phyloP scores from a whole-genome alignment of 2,888 invertebrate genomes.

The Eupithecia centaureata region DNA sequence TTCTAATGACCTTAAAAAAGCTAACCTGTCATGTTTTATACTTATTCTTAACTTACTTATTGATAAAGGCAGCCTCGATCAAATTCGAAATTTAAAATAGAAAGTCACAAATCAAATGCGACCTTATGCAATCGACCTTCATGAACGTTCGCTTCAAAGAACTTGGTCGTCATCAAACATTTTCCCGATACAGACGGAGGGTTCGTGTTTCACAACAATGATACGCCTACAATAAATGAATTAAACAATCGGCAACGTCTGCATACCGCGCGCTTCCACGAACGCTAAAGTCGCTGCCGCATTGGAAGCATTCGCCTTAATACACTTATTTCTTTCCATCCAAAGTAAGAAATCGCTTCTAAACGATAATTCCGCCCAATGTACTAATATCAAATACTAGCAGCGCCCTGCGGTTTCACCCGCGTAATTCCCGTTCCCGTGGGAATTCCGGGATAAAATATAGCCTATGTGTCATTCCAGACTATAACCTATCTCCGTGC shows the following conservation, averaged over 20 bases:
- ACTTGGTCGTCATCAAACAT: constrained; percentile 31
- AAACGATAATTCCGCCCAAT: too few relatives aligned
- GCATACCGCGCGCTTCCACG: constrained; percentile 45
- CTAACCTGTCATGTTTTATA: not conserved
- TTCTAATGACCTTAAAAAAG: not conserved
- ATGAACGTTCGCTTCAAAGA: constrained; percentile 7
- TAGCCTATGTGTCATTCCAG: too few relatives aligned
- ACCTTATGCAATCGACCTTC: constrained; percentile 16
- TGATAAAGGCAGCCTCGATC: not conserved
- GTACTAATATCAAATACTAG: too few relatives aligned
- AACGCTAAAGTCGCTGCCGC: constrained; percentile 30
- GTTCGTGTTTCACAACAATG: constrained; percentile 49
- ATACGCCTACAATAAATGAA: constrained; percentile 48
- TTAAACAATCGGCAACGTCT: constrained; percentile 48
- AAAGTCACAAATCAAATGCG: constrained; percentile 3
- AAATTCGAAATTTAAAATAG: constrained; percentile 3
- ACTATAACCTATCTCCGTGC: too few relatives aligned
- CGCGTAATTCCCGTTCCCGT: too few relatives aligned
- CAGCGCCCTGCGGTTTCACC: too few relatives aligned
- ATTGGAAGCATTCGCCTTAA: not conserved
- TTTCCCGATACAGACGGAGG: constrained; percentile 34
- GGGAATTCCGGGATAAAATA: too few relatives aligned
- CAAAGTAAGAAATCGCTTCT: too few relatives aligned
- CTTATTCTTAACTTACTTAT: too few relatives aligned
- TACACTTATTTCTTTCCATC: too few relatives aligned